Evolutionary conservation across 2,797 vertebrate genomes (phyloP), one percentile per base, ranked within the genome.

Genomic region (Salarias fasciatus): DNA sequence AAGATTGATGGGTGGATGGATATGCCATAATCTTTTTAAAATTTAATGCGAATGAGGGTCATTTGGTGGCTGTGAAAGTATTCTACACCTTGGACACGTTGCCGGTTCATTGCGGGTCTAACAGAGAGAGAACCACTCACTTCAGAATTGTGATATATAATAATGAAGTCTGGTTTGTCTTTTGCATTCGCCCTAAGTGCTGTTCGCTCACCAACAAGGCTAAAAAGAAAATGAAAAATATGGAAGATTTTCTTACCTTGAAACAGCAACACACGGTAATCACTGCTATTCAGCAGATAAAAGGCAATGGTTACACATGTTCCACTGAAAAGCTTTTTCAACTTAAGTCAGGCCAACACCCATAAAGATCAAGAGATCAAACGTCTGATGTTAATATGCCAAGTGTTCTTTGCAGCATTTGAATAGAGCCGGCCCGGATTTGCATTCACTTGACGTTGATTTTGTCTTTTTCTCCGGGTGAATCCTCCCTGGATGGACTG

Each of bases 371-470:
- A 70, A 52, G 57, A 82, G 64, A 72, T 77, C 55, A 54, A 60
- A 31, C 18, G 28, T 42, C 31, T 30, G 35, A 35, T 63, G 68
- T 63, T 83, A 64, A 74, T 66, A 51, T 40, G 49, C 47, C 61
- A 52, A 79, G 54, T 62, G 45, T 60, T 68, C 51, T 68, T 64
- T 33, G 46, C 54, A 43, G 58, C 58, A 42, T 66, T 56, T 57
- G 43, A 75, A 76, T 69, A 45, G 40, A 51, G 69, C 69, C 31
- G 30, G 1, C 33, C 11, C 42, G 14, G 40, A 75, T 79, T 57
- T 79, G 51, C 76, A 77, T 76, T 53, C 29, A 49, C 67, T 70
- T 80, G 60, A 75, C 45, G 9, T 56, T 68, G 53, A 84, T 31
- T 55, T 68, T 51, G 37, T 9, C 59, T 71, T 68, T 63, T 63